A percentile compares a stretch with the other conserved stretches of the same genome.
Evolutionary conservation across 2,888 invertebrate genomes (phyloP).

Genomic region (Cantharis rustica): DNA sequence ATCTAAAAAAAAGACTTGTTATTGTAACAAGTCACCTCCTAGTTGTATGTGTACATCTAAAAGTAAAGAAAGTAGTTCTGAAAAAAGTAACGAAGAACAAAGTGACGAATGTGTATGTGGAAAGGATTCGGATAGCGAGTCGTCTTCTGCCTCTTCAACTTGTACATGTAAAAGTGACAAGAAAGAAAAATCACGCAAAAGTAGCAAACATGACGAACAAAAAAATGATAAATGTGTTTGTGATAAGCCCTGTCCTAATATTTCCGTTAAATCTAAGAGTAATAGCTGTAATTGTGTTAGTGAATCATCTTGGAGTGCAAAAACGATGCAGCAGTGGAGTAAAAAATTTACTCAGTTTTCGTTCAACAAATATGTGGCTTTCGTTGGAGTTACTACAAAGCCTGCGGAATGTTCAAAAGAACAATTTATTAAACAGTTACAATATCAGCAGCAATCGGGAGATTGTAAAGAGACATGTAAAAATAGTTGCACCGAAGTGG

Average conservation of each 20-base stretch:
- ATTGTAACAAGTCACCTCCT: background rate
- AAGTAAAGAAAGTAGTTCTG: background rate
- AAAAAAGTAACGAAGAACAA: background rate
- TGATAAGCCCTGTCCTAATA: background rate
- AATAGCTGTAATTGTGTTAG: background rate
- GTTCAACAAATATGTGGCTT: background rate
- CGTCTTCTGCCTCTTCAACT: background rate
- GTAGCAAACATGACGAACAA: background rate
- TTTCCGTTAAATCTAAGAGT: background rate
- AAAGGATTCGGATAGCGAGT: background rate
- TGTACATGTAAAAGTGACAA: too few relatives aligned
- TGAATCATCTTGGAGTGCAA: background rate
- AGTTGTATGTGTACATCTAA: background rate
- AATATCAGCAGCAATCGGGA: background rate
- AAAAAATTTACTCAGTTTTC: background rate
- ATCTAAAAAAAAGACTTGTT: background rate
- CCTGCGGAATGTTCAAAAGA: background rate
- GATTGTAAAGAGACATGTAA: background rate
- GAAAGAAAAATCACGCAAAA: background rate
- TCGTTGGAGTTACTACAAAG: background rate
- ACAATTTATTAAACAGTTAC: background rate
- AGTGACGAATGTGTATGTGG: background rate
- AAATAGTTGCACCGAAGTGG: background rate
- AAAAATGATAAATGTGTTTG: background rate
- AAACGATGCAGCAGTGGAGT: background rate